Percentiles rank a stretch among this genome's conserved stretches.
These are phyloP conservation scores for Ceyx margarethae DNA, from an alignment of 2,113 vertebrate species.

Conservation along the genomic window DNA sequence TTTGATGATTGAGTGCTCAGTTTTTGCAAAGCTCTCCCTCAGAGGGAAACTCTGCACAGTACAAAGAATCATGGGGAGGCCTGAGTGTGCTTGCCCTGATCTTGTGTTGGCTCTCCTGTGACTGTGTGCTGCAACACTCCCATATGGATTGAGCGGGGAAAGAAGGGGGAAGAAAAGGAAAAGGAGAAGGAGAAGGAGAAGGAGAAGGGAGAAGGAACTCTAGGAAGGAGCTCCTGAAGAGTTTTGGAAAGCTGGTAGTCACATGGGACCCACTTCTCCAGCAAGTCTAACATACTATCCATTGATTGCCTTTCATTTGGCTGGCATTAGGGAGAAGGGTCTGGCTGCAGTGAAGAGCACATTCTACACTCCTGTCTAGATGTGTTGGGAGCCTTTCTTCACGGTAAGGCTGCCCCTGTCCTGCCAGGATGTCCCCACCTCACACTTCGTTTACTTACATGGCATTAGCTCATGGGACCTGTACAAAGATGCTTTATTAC, in stretches of 20 bases:
- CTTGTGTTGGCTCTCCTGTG: fast-evolving
- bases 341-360: background rate
- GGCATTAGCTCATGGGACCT: background rate
- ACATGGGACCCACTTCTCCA: background rate
- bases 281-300: background rate
- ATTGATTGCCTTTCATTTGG: background rate
- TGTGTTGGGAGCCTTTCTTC: background rate
- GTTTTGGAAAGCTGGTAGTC: background rate
- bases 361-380: background rate
- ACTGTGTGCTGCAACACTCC: fast-evolving
- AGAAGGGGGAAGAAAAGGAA: background rate
- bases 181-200: no score
- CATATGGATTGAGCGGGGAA: no score
- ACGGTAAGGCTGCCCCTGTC: fast-evolving
- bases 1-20: background rate
- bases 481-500: background rate
- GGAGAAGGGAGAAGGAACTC: background rate
- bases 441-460: background rate
- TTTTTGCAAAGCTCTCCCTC: background rate
- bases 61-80: background rate
- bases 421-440: background rate
- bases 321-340: background rate
- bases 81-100: fast-evolving
- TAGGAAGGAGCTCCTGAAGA: background rate
- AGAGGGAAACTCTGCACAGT: background rate